These are phyloP conservation scores for Sebastes vulpes DNA, from an alignment of 2,797 vertebrate genomes.

Conservation along the genomic window DNA sequence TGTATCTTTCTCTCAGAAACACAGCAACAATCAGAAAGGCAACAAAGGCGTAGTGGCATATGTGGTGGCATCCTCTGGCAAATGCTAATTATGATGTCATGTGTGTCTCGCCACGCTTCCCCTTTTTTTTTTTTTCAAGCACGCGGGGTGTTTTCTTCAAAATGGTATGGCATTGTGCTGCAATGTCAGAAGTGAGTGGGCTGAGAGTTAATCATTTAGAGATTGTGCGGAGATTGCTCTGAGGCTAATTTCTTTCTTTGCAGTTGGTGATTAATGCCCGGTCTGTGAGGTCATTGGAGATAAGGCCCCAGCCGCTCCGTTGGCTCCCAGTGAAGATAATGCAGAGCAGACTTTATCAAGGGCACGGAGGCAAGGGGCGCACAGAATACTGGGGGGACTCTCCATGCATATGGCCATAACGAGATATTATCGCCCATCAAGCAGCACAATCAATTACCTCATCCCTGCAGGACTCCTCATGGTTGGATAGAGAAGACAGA, in stretches of 20 bases:
- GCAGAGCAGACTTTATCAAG: slow-evolving; percentile 83
- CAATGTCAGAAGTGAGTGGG: slow-evolving; percentile 76
- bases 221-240: slow-evolving; percentile 81
- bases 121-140: slow-evolving; percentile 19
- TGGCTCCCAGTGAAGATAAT: slow-evolving; percentile 80
- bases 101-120: neutral
- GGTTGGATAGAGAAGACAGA: slow-evolving; percentile 51
- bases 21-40: slow-evolving; percentile 15
- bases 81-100: slow-evolving; percentile 53
- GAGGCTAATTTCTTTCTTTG: slow-evolving; percentile 85
- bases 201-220: slow-evolving; percentile 81
- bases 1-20: slow-evolving; percentile 42
- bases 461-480: slow-evolving; percentile 60
- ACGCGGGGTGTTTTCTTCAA: slow-evolving; percentile 53
- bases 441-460: slow-evolving; percentile 78
- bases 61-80: slow-evolving; percentile 7
- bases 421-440: slow-evolving; percentile 81
- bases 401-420: slow-evolving; percentile 78
- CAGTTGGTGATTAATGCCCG: slow-evolving; percentile 84
- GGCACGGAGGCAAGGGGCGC: slow-evolving; percentile 67
- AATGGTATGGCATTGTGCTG: slow-evolving; percentile 57
- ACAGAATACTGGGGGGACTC: slow-evolving; percentile 46
- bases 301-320: slow-evolving; percentile 73
- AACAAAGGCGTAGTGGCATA: neutral
- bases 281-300: slow-evolving; percentile 80